Evolutionary conservation across 2,113 vertebrate species (phyloP).

Genomic region (Rhea pennata): DNA sequence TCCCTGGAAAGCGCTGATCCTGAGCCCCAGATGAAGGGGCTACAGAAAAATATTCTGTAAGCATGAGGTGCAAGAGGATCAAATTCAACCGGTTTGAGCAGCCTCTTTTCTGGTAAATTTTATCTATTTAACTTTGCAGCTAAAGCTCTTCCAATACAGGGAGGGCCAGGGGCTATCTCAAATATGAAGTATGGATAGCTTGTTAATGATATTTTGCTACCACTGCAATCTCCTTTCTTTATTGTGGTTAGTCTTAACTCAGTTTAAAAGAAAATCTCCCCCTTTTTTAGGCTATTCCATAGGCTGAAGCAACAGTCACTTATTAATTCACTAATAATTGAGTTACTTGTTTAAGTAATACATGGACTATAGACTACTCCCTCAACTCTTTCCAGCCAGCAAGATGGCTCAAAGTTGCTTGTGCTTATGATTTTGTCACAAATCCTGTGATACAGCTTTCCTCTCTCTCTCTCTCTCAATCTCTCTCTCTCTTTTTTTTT

Average conservation of each 20-base stretch:
- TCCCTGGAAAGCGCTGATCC: not conserved
- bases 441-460: not conserved
- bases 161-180: fast-evolving
- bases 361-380: not conserved
- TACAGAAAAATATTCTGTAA: fast-evolving
- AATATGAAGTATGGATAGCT: fast-evolving
- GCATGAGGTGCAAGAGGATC: fast-evolving
- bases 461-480: too few relatives aligned
- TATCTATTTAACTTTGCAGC: not conserved
- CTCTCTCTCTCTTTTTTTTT: too few relatives aligned
- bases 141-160: not conserved
- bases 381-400: not conserved
- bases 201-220: fast-evolving
- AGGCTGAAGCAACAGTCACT: not conserved
- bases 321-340: not conserved
- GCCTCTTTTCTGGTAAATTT: not conserved
- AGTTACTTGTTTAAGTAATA: not conserved
- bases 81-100: too few relatives aligned
- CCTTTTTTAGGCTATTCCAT: not conserved
- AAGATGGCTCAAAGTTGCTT: not conserved
- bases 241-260: not conserved
- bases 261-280: not conserved
- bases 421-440: not conserved
- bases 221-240: not conserved
- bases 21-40: fast-evolving